These are phyloP conservation scores for Pocota personata DNA, from an alignment of 2,888 invertebrate genomes.

Conservation along the genomic window DNA sequence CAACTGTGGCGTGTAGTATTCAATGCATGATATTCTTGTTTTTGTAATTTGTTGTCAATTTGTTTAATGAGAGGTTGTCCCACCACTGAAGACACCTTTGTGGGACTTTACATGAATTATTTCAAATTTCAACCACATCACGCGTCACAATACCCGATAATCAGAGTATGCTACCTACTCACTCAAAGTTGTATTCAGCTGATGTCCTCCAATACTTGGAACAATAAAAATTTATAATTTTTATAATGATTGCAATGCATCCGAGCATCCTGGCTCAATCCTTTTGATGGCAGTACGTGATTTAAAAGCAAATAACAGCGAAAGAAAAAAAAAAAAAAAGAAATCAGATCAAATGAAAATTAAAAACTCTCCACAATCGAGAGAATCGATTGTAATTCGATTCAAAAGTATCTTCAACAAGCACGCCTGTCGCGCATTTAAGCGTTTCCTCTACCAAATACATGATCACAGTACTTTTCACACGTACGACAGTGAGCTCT, in stretches of 20 bases:
- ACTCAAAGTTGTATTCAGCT: constrained; percentile 34
- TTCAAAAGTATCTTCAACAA: constrained; percentile 33
- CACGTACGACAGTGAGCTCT: constrained; percentile 38
- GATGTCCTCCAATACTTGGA: neutral
- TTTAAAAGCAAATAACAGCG: neutral
- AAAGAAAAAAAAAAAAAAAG: constrained; percentile 12
- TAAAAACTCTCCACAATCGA: constrained; percentile 7
- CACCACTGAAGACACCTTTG: no score
- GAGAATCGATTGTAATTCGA: constrained; percentile 53
- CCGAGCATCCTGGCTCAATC: constrained; percentile 40
- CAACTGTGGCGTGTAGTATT: neutral
- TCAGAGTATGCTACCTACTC: neutral
- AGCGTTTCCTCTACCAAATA: constrained; percentile 37
- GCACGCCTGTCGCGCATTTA: constrained; percentile 37
- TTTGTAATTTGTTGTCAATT: neutral
- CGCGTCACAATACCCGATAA: neutral
- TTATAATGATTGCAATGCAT: constrained; percentile 51
- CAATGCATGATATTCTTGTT: neutral
- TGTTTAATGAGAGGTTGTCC: neutral
- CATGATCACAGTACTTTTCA: constrained; percentile 40
- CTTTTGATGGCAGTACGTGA: constrained; percentile 47
- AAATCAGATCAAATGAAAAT: constrained; percentile 28
- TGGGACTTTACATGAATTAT: neutral
- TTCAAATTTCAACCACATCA: neutral
- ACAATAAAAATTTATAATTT: constrained; percentile 14